Evolutionary conservation across 2,888 invertebrate species (phyloP), one percentile per base, ranked within the genome.

Genomic region (Scelioninae gen. 2): DNA sequence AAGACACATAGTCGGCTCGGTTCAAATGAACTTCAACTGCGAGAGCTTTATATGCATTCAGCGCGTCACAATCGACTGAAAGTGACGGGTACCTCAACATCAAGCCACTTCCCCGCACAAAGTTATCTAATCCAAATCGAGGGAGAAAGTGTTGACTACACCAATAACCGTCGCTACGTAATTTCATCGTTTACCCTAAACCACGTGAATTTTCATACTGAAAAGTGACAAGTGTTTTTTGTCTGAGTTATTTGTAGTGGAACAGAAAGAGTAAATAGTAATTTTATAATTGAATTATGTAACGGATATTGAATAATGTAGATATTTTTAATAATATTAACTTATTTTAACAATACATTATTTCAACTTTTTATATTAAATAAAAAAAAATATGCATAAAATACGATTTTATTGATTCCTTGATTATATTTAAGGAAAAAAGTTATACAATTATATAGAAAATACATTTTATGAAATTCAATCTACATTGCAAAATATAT

Each of bases 61-160:
- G 16, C 68, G 52, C 63, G 41, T 71, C 71, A 71, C 67, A 65
- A 68, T 63, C 63, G 67, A 68, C 74, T 74, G 71, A 37, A 50
- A 74, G 68, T 71, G 71, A 71, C 74, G 67, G 48, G 52, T 58
- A 15, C 55, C 67, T 61, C 70, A 57, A 50, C 70, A 71, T 71
- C 74, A 57, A 71, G 74, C 74, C 71, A 74, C 71, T 74, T 74
- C 63, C 55, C 67, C 65, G 63, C 67, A 68, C 58, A 61, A 74
- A 71, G 67, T 74, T 74, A 74, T 71, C 74, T 74, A 71, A 74
- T 74, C 71, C 61, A 71, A 74, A 74, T 74, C 71, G 67, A 61
- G 65, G 67, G 67, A 46, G 71, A 61, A 74, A 74, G 67, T 74
- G 74, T 74, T 71, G 74, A 71, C 74, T 71, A 41, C 55, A 63